A percentile compares a stretch with the other conserved stretches of the same genome.
Conservation (phyloP, 2,113 vertebrate genomes). For the Trematocara unimaculatum region DNA sequence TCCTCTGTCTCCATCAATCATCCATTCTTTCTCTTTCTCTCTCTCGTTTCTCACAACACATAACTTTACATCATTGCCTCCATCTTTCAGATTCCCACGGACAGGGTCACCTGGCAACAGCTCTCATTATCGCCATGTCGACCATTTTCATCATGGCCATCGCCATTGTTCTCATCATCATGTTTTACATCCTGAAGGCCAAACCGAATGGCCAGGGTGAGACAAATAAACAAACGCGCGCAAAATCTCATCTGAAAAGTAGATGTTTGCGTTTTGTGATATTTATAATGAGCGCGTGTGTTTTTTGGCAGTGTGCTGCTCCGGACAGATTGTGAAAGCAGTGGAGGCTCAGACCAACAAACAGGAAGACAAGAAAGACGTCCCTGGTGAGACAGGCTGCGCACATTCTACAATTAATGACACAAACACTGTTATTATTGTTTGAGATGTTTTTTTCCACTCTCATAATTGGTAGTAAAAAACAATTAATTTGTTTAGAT, state of each 20-base stretch:
- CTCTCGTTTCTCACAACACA: neutral
- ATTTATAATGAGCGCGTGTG: neutral
- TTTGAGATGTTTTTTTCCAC: neutral
- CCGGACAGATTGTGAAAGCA: constrained; percentile 85
- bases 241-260: neutral
- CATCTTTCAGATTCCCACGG: constrained; percentile 79
- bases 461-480: neutral
- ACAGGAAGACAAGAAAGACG: constrained; percentile 93
- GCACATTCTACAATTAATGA: neutral
- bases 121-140: constrained; percentile 98
- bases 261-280: neutral
- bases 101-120: constrained; percentile 93
- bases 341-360: constrained; percentile 83
- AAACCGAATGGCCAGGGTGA: constrained; percentile 90
- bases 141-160: constrained; percentile 99
- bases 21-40: neutral
- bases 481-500: neutral
- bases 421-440: neutral
- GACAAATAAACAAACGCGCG: neutral
- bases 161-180: constrained; percentile 95
- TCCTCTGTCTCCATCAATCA: neutral
- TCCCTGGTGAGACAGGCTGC: constrained; percentile 75
- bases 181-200: constrained; percentile 97
- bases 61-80: neutral
- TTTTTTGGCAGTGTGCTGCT: constrained; percentile 82